Conservation (phyloP, 2,113 vertebrate species). For the Mobula hypostoma region DNA sequence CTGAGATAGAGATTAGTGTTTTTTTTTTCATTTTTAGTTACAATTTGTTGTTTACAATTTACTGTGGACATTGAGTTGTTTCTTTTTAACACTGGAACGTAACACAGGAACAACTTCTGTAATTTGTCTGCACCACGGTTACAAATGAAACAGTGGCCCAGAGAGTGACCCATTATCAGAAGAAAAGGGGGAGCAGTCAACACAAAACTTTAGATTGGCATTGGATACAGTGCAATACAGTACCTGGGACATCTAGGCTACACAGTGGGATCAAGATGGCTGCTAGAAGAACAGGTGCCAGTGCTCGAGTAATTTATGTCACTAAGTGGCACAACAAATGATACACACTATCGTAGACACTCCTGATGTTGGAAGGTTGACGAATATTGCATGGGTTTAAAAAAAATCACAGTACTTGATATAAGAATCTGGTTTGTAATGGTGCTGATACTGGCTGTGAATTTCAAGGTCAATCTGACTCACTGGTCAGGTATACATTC, state of each 20-base stretch:
- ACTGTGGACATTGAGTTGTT: too few relatives aligned
- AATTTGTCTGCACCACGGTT: background rate
- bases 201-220: background rate
- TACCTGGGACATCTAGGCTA: background rate
- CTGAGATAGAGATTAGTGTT: background rate
- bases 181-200: background rate
- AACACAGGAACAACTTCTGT: background rate
- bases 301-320: background rate
- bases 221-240: background rate
- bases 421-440: background rate
- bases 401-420: background rate
- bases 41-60: too few relatives aligned
- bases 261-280: background rate
- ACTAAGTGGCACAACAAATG: background rate
- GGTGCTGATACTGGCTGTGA: background rate
- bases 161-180: background rate
- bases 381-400: background rate
- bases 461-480: background rate
- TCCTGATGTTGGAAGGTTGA: background rate
- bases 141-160: background rate
- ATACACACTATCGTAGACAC: background rate
- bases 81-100: too few relatives aligned
- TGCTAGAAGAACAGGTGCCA: background rate
- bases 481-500: background rate
- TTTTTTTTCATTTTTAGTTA: too few relatives aligned